Base-by-base conservation (phyloP, 2,113 vertebrate genomes). In the Myiozetetes cayanensis region DNA sequence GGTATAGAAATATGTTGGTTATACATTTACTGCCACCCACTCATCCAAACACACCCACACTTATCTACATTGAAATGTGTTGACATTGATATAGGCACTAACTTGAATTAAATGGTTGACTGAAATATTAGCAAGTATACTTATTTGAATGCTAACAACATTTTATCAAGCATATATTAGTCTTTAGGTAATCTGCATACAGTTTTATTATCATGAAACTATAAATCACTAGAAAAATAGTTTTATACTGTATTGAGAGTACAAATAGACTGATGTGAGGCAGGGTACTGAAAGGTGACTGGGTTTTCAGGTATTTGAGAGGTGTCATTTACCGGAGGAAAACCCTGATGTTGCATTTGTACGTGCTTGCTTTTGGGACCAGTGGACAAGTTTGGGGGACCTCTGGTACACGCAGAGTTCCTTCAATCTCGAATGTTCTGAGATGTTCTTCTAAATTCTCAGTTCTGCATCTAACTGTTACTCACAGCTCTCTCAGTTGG, bases 281-380 rank as follows among this genome's bases (percentile, higher is more conserved):
- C 33, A 44, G 21, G 21, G 15, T 68, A 33, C n/a, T 49, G 19
- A 46, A 65, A 78, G 15, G 10, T 20, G 49, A 5, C 12, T 58
- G 35, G 19, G 4, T 3, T 53, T 65, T 50, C 6, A 70, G n/a
- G 7, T 65, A 18, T 43, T 61, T 37, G 24, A 79, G 56, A 47
- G 25, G 14, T 6, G 4, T 2, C 24, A 10, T 35, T 67, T 56
- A n/a, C 10, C 10, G 37, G 46, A 68, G 12, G 8, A 15, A 25
- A 73, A 46, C 8, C 31, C 18, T 25, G 31, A 41, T 3, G 0
- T 24, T 86, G 19, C 7, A 4, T 33, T 76, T 59, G 5, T 53
- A 30, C 22, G 3, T 46, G 22, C 27, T 53, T 17, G 1, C 1
- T 1, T 43, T 30, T 65, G 20, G 41, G 23, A 35, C 2, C 14